Percentiles rank a stretch among this genome's conserved stretches.
These are phyloP conservation scores for Chironomus striatipennis DNA, from an alignment of 1,140 invertebrate species.

Conservation along the genomic window DNA sequence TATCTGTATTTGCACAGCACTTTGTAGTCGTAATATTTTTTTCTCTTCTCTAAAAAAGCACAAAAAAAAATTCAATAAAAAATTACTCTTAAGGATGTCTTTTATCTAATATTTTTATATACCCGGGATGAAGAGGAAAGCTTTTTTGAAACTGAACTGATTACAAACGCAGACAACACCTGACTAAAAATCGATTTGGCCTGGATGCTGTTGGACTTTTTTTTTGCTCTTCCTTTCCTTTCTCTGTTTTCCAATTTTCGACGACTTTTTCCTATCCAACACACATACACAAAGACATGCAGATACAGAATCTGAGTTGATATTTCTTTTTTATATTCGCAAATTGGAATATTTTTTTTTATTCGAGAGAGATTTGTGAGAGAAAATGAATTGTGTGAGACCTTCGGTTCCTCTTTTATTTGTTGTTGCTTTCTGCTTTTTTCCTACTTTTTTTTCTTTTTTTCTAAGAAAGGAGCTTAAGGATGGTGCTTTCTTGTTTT, in stretches of 20 bases:
- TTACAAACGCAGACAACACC: conserved; percentile 24
- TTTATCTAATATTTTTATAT: background rate
- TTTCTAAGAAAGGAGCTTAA: too few species aligned
- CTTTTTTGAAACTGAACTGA: background rate
- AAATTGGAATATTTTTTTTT: too few species aligned
- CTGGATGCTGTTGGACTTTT: conserved; percentile 24
- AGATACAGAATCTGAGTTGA: conserved; percentile 32
- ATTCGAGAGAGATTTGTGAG: background rate
- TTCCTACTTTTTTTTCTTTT: background rate
- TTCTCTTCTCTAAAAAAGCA: too few species aligned
- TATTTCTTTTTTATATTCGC: too few species aligned
- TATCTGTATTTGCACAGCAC: too few species aligned
- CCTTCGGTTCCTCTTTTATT: background rate
- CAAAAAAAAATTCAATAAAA: background rate
- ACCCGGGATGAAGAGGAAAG: background rate
- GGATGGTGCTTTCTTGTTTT: too few species aligned
- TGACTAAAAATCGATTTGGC: conserved; percentile 25
- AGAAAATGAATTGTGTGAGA: conserved; percentile 5
- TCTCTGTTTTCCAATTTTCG: conserved; percentile 15
- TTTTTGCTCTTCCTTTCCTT: background rate
- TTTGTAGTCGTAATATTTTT: too few species aligned
- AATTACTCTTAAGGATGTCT: background rate
- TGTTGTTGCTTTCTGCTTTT: background rate
- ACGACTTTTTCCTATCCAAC: too few species aligned
- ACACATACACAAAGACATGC: background rate